Percentiles rank a stretch among this genome's conserved stretches.
phyloP scores from a whole-genome alignment of 2,888 invertebrate species.

The Odontothrips loti region DNA sequence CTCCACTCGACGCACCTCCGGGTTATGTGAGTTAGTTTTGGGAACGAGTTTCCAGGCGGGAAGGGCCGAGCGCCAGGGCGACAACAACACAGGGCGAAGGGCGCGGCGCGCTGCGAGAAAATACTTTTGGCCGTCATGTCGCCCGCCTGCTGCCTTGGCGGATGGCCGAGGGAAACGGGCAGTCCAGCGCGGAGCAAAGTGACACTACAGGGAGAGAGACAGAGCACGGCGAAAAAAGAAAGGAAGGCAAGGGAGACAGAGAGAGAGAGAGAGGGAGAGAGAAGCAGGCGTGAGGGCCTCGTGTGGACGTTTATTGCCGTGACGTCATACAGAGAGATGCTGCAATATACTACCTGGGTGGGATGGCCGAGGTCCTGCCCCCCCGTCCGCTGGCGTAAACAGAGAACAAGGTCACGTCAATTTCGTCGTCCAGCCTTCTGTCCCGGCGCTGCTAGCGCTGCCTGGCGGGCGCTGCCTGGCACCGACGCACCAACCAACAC shows the following conservation, averaged over 20 bases:
- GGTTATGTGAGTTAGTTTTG: no score
- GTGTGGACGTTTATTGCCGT: neutral
- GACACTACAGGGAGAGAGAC: no score
- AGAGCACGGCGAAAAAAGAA: neutral
- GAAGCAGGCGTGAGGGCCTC: neutral
- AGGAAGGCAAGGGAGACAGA: neutral
- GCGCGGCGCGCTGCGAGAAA: no score
- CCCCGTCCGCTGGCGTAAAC: neutral
- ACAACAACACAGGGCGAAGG: no score
- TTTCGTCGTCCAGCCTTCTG: neutral
- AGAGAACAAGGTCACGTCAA: neutral
- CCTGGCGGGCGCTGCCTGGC: neutral
- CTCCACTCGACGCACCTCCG: no score
- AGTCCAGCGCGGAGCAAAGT: no score
- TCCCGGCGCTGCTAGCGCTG: neutral
- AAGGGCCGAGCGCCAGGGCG: no score
- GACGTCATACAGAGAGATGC: neutral
- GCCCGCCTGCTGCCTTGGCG: no score
- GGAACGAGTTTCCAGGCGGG: no score
- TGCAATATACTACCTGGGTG: neutral
- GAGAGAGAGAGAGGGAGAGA: neutral
- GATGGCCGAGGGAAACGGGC: no score
- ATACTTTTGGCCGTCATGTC: no score
- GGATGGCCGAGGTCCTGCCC: neutral
- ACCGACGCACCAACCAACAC: no score